Conservation (phyloP, 2,797 vertebrate species). For the Lepus oiostolus region DNA sequence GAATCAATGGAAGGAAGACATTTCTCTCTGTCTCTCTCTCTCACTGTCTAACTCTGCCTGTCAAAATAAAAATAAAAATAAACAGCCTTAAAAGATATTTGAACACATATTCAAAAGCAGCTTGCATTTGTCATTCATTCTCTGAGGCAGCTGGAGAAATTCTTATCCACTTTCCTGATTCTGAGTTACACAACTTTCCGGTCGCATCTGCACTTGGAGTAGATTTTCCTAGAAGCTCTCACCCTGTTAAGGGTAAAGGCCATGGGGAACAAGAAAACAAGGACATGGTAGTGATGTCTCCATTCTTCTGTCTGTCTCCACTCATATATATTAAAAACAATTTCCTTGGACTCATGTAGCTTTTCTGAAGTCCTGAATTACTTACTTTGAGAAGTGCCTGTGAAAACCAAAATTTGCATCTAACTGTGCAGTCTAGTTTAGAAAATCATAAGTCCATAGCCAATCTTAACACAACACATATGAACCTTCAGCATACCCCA, state of each 20-base stretch:
- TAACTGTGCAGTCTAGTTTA: background rate
- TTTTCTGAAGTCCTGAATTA: background rate
- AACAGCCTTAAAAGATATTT: constrained; percentile 47
- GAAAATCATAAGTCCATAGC: background rate
- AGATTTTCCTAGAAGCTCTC: constrained; percentile 52
- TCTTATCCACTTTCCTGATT: constrained; percentile 43
- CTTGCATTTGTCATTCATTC: constrained; percentile 24
- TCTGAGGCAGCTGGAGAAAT: constrained; percentile 69
- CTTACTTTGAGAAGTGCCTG: background rate
- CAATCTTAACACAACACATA: background rate
- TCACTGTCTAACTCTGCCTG: too few species aligned
- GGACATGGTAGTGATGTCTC: background rate
- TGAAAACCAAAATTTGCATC: constrained; percentile 33
- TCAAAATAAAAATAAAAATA: too few species aligned
- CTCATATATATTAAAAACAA: constrained; percentile 55
- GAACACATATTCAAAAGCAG: constrained; percentile 71
- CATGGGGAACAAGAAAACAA: constrained; percentile 42
- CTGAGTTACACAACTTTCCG: constrained; percentile 13
- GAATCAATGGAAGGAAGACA: too few species aligned
- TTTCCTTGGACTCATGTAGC: constrained; percentile 9
- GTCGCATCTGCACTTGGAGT: constrained; percentile 12
- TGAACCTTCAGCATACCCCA: background rate
- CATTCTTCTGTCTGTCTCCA: constrained; percentile 44
- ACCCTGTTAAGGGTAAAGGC: constrained; percentile 31
- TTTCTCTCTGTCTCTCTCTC: too few species aligned